Evolutionary conservation across 2,113 vertebrate species (phyloP), one percentile per base, ranked within the genome.

Genomic region (Catharus minimus): DNA sequence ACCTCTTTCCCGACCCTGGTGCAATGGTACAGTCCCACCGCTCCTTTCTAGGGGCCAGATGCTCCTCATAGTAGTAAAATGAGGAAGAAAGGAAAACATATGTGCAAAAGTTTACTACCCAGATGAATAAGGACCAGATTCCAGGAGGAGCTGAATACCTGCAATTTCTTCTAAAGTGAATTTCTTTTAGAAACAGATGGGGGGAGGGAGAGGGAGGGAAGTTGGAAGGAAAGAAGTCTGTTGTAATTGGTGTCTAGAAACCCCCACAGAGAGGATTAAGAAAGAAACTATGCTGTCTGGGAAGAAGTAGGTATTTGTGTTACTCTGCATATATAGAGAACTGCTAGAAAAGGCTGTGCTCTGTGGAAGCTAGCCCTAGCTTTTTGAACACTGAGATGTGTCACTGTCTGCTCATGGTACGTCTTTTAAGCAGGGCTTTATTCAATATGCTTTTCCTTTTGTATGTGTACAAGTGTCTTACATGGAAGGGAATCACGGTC

Each of bases 241-340:
- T 84, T 83, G 56, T 79, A 90, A 89, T 49, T 78, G 69, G 33
- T 89, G 86, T 86, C 90, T 89, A 73, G 66, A 93, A 94, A 78
- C 65, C 78, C 90, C 75, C 86, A 76, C 88, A 28, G 77, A 92
- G 94, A 90, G 84, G 88, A 95, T 95, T 93, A 94, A 84, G 88
- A 86, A 88, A 83, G 67, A 69, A 87, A 88, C 76, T 89, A 65
- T 86, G 94, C 49, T 88, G 71, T 66, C 78, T 93, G 64, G 30
- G 58, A 81, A 87, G 75, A 82, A 47, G 49, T 68, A 47, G 55
- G 73, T 68, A 75, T 75, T 90, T 81, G 49, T 71, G 61, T 56
- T 74, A 33, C 39, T 67, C 65, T 52, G 23, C 58, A 28, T 78
- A n/a, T 49, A 43, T 18, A 74, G 43, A 90, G 56, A 80, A 74